These are phyloP conservation scores for Sycophila texana DNA, from an alignment of 2,888 invertebrate species.

Conservation along the genomic window DNA sequence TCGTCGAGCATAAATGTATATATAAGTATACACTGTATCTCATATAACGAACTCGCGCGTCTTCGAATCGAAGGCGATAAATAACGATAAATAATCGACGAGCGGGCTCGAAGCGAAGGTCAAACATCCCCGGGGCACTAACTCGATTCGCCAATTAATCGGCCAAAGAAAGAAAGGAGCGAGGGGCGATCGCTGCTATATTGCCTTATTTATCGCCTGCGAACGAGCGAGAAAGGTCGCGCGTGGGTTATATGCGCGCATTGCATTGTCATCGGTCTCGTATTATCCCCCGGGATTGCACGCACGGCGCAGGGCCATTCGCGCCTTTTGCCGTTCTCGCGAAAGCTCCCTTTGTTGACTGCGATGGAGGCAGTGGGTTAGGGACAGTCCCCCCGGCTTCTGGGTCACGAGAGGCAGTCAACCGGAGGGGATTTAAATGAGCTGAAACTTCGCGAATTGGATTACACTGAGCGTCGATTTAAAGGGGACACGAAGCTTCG, in stretches of 20 bases:
- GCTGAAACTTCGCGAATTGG: no score
- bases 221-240: constrained; percentile 15
- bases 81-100: constrained; percentile 34
- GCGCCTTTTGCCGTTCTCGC: neutral
- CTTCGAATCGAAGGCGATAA: neutral
- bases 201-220: constrained; percentile 31
- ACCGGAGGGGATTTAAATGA: no score
- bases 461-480: no score
- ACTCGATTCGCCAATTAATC: constrained; percentile 24
- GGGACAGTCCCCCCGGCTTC: neutral
- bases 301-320: no score
- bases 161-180: neutral
- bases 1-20: no score
- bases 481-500: no score
- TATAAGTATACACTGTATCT: neutral
- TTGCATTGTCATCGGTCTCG: constrained; percentile 50
- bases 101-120: neutral
- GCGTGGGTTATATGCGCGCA: neutral
- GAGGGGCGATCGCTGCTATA: no score
- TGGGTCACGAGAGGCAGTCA: neutral
- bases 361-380: neutral
- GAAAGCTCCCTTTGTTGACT: neutral
- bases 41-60: no score
- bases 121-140: constrained; percentile 18
- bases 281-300: constrained; percentile 39